Evolutionary conservation across 2,888 invertebrate genomes (phyloP).

Genomic region (Aphidoletes aphidimyza): DNA sequence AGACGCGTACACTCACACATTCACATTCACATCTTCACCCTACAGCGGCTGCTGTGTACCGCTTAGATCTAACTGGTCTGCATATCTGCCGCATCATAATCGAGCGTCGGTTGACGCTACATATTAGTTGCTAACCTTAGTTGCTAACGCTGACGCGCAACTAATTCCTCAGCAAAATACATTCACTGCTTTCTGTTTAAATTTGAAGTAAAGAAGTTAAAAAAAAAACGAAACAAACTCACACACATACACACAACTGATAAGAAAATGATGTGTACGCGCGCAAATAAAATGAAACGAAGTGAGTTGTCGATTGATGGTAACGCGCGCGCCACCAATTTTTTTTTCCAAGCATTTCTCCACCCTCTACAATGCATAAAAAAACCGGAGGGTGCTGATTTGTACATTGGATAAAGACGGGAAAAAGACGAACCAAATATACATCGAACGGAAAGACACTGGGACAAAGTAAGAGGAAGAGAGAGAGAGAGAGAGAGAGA

Average conservation of each 20-base stretch:
- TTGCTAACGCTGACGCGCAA: no score
- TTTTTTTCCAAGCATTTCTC: constrained; percentile 1
- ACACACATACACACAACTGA: neutral
- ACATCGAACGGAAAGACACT: no score
- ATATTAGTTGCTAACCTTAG: no score
- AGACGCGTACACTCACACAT: no score
- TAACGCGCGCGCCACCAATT: constrained; percentile 40
- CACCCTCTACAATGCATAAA: neutral
- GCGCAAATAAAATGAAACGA: constrained; percentile 48
- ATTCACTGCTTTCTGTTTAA: neutral
- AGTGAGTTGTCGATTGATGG: constrained; percentile 46
- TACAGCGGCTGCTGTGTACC: no score
- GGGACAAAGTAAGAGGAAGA: no score
- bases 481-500: no score
- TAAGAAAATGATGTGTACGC: constrained; percentile 43
- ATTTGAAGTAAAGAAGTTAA: neutral
- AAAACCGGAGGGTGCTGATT: constrained; percentile 41
- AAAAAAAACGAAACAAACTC: neutral
- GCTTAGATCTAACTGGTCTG: no score
- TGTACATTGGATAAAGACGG: neutral
- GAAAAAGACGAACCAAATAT: neutral
- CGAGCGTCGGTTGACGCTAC: no score
- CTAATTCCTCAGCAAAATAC: no score
- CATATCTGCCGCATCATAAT: no score
- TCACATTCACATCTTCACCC: no score